Evolutionary conservation across 2,113 vertebrate genomes (phyloP).

Genomic region (Zosterops hypoxanthus): DNA sequence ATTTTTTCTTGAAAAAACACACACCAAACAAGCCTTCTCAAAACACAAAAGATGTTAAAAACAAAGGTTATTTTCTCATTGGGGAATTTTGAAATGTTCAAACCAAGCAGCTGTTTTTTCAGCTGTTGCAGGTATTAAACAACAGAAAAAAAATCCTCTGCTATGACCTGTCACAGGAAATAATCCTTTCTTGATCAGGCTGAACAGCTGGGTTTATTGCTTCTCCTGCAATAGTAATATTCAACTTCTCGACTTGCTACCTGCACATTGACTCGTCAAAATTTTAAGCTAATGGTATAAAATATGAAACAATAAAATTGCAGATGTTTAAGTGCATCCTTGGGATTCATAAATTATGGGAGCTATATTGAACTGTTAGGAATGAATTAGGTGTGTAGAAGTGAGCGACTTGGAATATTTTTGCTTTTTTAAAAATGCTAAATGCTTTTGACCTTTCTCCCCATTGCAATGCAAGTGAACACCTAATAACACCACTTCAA

Average conservation of each 20-base stretch:
- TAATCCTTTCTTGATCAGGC: constrained; percentile 15
- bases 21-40: background rate
- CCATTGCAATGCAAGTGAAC: background rate
- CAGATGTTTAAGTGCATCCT: constrained; percentile 17
- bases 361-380: background rate
- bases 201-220: constrained; percentile 26
- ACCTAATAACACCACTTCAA: background rate
- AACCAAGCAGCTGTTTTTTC: constrained; percentile 44
- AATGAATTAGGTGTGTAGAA: constrained; percentile 8
- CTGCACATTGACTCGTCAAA: background rate
- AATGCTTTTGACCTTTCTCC: constrained; percentile 27
- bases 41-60: background rate
- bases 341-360: background rate
- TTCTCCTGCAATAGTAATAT: background rate
- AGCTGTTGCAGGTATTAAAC: constrained; percentile 60
- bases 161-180: constrained; percentile 27
- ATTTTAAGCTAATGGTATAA: background rate
- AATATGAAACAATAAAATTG: background rate
- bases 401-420: background rate
- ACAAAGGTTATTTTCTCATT: background rate
- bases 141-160: constrained; percentile 28
- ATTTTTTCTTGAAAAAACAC: background rate
- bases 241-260: background rate
- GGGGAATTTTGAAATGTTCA: background rate
- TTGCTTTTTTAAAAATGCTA: background rate